phyloP scores from a whole-genome alignment of 2,888 invertebrate species.

The Eutolmus rufibarbis region DNA sequence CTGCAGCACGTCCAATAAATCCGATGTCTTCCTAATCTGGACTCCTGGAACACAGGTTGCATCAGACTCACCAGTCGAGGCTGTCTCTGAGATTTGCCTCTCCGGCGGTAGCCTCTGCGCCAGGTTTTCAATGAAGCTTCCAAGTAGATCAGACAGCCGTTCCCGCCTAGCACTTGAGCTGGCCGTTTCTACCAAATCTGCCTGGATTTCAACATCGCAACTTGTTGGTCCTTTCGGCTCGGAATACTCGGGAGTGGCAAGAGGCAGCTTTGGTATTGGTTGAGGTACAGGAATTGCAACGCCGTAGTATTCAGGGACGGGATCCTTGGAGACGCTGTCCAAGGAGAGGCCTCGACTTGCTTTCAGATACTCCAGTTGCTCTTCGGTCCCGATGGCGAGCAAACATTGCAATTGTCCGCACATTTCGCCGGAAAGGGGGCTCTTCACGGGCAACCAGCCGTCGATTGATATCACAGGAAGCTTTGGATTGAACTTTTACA shows the following conservation, averaged over 20 bases:
- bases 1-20: conserved; percentile 60
- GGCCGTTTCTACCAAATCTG: background rate
- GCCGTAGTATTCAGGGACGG: background rate
- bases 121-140: conserved; percentile 49
- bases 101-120: conserved; percentile 46
- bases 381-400: conserved; percentile 68
- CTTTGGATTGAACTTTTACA: conserved; percentile 54
- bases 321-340: background rate
- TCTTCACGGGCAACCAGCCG: conserved; percentile 66
- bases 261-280: conserved; percentile 9
- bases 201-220: conserved; percentile 45
- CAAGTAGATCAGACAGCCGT: conserved; percentile 42
- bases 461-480: conserved; percentile 69
- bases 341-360: conserved; percentile 55
- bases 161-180: conserved; percentile 14
- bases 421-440: conserved; percentile 61
- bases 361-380: conserved; percentile 68
- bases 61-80: background rate
- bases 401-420: conserved; percentile 67
- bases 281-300: conserved; percentile 42
- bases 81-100: background rate
- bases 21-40: conserved; percentile 54
- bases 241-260: background rate
- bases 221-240: background rate
- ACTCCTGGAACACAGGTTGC: background rate